Base-by-base conservation (phyloP, 2,888 invertebrate species). In the Sphaerophoria rueppellii region DNA sequence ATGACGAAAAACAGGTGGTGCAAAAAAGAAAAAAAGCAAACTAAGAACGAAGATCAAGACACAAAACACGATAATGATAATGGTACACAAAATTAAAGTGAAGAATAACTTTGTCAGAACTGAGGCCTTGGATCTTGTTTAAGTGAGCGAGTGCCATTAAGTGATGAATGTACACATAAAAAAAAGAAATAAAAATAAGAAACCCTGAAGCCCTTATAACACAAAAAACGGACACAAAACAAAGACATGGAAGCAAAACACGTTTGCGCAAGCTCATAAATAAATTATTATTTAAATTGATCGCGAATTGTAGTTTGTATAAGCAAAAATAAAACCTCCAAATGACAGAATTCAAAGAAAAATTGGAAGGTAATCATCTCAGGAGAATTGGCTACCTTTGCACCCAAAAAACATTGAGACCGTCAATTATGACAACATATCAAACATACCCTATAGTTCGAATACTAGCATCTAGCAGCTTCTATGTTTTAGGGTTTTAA, bases 211-310 rank as follows among this genome's bases (percentile, higher is more conserved):
- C 48, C 63, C 14, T 63, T 63, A 11, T 11, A 11, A 9, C 12
- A 6, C 16, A 12, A 24, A 24, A 24, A 24, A 24, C 11, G 9
- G 6, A 43, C 12, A 37, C 5, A 58, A 12, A 32, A 32, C 14
- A 24, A 46, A 14, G 63, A 46, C 24, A n/a, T 46, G 40, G 6
- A 6, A 24, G 43, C 1, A 43, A 61, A 34, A 48, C 9, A 5
- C 9, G 0, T 40, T 40, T 12, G 7, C 24, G 1, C 4, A 6
- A 52, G 4, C 34, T 34, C 34, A 55, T 55, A 55, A 43, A 61
- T 46, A 32, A 43, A 60, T 43, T 43, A 60, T 12, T 37, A 58
- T 58, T 12, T 61, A 61, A 46, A 61, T 32, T 61, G 32, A 32
- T 9, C 46, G 14, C 7, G 32, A 43, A 9, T 40, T 6, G 37